Evolutionary conservation across 2,113 vertebrate species (phyloP), one percentile per base, ranked within the genome.

Genomic region (Syngnathus typhle): DNA sequence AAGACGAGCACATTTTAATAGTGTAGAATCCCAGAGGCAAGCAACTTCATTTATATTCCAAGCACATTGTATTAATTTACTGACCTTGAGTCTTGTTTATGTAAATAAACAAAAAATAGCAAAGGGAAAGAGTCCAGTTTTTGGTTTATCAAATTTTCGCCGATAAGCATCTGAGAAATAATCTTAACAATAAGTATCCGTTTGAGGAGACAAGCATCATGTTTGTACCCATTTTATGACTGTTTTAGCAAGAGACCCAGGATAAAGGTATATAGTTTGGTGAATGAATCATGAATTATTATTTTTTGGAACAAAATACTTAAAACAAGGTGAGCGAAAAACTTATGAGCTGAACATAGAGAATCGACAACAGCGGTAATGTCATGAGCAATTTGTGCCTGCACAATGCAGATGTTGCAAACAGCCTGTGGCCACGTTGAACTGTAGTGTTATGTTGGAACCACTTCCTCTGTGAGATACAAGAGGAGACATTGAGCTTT

Each of bases 41-140:
- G 68, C 60, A 62, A 62, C 65, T 76, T 68, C 60, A 81, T 85
- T 85, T 83, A 73, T 67, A 90, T 85, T 87, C 84, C 55, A 74
- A 82, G 85, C 84, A 71, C 72, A 54, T 62, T 32, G 1, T 36
- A 65, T 81, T 82, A 73, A 84, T 82, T 86, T 84, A 79, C 80
- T 85, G 85, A 86, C 87, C 85, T 90, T 90, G 86, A 83, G 70
- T 81, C 75, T 81, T 87, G 84, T 84, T 87, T 87, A 73, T 76
- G 75, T 82, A 85, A 87, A 87, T 82, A 85, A 75, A 85, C 87
- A 85, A 86, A 81, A 80, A 85, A 83, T n/a, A 27, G 61, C 77
- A 77, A 77, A 77, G 73, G 77, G 80, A 70, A 84, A 80, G 78
- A 76, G 67, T 73, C 78, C 76, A 56, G 76, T 84, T 81, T 68